Base-by-base conservation (phyloP, 2,113 vertebrate genomes). In the Stigmatopora nigra region DNA sequence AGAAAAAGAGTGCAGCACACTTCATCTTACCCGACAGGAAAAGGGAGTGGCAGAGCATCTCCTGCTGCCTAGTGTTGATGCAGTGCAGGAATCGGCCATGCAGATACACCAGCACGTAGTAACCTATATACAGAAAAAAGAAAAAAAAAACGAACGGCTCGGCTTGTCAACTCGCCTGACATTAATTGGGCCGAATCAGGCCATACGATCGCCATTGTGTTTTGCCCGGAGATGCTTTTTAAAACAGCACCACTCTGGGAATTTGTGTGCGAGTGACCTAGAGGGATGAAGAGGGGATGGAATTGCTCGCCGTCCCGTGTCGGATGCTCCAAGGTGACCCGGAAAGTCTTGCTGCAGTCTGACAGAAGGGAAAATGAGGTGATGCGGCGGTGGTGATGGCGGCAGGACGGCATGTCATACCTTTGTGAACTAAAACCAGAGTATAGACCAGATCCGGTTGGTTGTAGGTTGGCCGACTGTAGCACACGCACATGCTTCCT, bases 401-500 rank as follows among this genome's bases (percentile, higher is more conserved):
- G 38, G 49, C 15, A 41, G n/a, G 66, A 31, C n/a, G 15, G 6
- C 31, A 68, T 15, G 65, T 31, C 72, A 20, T 66, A 91, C 95
- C 94, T 94, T 91, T 94, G 87, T 98, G 94, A 63, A 97, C 84
- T 71, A 94, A 92, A 67, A 91, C 87, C 8, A 96, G 72, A 0
- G 91, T 90, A 84, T 98, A 99, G 0, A 72, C 84, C 61, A 93
- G 62, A 72, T 93, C 91, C 51, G 88, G 81, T 65, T 76, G 72
- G 70, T 72, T 82, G 62, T 68, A 69, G 35, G 81, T 69, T 31
- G 87, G 81, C 0, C 88, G 89, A 77, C 90, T 92, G 77, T 87
- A 94, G 88, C 94, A 98, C 19, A 95, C 82, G 79, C 92, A 97
- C 76, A 98, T 86, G 70, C 93, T 92, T 78, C 96, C 96, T 98